Conservation (phyloP, 1,140 invertebrate genomes). For the Tetragnatha versicolor region DNA sequence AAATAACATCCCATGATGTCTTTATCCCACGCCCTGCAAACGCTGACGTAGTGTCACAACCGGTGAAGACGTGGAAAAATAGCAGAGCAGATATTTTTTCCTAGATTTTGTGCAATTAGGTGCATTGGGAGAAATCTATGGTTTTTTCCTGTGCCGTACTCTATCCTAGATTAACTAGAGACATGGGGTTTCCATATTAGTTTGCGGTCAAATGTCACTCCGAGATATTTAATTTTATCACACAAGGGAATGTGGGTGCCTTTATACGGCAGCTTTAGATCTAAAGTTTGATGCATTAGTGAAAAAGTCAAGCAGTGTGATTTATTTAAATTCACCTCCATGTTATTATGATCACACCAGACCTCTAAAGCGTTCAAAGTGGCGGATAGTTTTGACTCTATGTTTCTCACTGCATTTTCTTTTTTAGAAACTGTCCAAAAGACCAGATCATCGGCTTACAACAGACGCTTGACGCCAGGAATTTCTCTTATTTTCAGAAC, state of each 20-base stretch:
- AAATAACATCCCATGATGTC: no score
- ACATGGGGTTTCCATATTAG: constrained; percentile 26
- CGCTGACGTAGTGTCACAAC: no score
- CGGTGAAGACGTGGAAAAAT: no score
- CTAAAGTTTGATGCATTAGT: neutral
- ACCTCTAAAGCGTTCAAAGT: neutral
- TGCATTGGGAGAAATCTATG: no score
- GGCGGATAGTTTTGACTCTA: neutral
- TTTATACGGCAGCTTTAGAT: neutral
- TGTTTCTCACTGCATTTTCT: neutral
- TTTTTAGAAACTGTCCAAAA: constrained; percentile 6
- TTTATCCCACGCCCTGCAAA: no score
- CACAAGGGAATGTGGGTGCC: neutral
- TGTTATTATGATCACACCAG: constrained; percentile 21
- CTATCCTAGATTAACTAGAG: no score
- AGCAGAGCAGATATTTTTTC: no score
- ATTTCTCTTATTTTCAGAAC: neutral
- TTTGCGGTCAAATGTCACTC: constrained; percentile 6
- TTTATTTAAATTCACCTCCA: constrained; percentile 20
- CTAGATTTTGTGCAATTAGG: no score
- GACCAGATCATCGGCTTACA: constrained; percentile 33
- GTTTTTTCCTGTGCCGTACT: no score
- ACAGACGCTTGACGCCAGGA: neutral
- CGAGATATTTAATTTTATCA: constrained; percentile 16
- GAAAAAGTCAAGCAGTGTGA: constrained; percentile 1